Conservation (phyloP, 2,113 vertebrate species). For the Bolborhynchus lineola region DNA sequence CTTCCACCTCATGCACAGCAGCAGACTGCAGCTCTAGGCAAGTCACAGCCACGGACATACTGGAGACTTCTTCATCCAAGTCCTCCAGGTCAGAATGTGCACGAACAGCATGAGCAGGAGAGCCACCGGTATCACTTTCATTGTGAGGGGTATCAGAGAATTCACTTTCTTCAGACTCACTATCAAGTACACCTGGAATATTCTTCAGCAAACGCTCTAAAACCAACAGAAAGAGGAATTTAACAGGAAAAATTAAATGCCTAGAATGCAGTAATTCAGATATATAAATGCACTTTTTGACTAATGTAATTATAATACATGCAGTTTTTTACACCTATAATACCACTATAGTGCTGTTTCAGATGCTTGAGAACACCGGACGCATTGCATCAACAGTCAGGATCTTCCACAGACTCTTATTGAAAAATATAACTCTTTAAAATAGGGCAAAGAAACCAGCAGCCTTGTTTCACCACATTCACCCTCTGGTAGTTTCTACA, state of each 20-base stretch:
- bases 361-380: neutral
- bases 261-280: neutral
- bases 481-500: neutral
- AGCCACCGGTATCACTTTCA: neutral
- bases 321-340: neutral
- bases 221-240: neutral
- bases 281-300: neutral
- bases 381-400: neutral
- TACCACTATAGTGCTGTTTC: neutral
- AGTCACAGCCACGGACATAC: neutral
- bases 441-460: neutral
- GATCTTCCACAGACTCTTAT: neutral
- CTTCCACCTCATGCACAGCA: slow-evolving; percentile 39
- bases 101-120: neutral
- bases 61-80: neutral
- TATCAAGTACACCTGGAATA: neutral
- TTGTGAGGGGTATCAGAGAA: neutral
- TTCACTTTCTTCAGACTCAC: neutral
- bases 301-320: neutral
- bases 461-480: neutral
- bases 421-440: neutral
- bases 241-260: neutral
- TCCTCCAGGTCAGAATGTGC: neutral
- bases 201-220: neutral
- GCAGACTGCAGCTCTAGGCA: neutral